These are phyloP conservation scores for Halisarca cf. caerulea DNA, from an alignment of 37 sponge, comb jelly and placozoan genomes.

Conservation along the genomic window DNA sequence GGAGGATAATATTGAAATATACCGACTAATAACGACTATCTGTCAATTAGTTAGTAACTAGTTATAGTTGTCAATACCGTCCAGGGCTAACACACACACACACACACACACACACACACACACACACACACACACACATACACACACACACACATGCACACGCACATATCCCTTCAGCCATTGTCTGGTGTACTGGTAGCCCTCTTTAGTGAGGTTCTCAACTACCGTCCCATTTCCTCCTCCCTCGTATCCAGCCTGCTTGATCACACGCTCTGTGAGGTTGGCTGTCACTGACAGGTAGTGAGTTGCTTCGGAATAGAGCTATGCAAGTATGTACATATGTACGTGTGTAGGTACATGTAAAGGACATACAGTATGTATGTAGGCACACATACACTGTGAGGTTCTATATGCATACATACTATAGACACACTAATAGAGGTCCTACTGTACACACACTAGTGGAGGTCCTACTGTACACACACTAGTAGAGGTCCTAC, in stretches of 20 bases:
- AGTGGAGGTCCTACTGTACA: background rate
- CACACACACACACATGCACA: slow-evolving; percentile 16
- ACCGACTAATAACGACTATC: no score
- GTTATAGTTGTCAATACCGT: no score
- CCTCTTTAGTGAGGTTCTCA: slow-evolving; percentile 39
- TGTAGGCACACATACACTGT: background rate
- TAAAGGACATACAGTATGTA: background rate
- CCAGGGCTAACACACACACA: slow-evolving; percentile 26
- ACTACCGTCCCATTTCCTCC: slow-evolving; percentile 6
- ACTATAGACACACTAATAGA: background rate
- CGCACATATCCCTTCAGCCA: slow-evolving; percentile 56
- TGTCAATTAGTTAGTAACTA: no score
- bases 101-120: slow-evolving; percentile 42
- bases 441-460: background rate
- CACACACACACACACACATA: slow-evolving; percentile 36
- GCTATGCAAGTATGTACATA: background rate
- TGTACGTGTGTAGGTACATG: no score
- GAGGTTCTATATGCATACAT: background rate
- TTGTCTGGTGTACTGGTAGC: slow-evolving; percentile 59
- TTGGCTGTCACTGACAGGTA: slow-evolving; percentile 14
- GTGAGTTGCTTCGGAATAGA: slow-evolving; percentile 15
- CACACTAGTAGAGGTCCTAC: background rate
- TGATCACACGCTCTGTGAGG: background rate
- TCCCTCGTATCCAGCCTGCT: background rate
- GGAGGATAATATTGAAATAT: no score